Percentiles rank a stretch among this genome's conserved stretches.
Evolutionary conservation across 2,888 invertebrate species (phyloP).

Genomic region (Aromia moschata): DNA sequence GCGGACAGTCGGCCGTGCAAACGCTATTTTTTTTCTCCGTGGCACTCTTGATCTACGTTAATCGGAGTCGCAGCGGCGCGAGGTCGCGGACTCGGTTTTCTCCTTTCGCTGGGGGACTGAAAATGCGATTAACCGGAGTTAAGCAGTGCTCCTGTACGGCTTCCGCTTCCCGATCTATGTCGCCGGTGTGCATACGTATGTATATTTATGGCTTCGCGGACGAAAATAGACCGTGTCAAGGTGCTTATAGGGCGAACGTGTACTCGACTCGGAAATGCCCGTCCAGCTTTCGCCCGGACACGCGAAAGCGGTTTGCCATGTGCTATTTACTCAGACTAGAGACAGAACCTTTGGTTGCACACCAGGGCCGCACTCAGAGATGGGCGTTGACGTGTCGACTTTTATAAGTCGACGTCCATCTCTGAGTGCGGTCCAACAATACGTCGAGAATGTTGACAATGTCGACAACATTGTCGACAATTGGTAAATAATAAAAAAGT

Average conservation of each 20-base stretch:
- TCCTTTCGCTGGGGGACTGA: no score
- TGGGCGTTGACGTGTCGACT: no score
- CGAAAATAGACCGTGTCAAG: conserved; percentile 5
- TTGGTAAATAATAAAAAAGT: no score
- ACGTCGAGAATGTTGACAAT: no score
- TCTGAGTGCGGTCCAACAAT: no score
- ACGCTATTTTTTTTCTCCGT: conserved; percentile 23
- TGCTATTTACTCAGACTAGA: no score
- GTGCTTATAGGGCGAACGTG: neutral
- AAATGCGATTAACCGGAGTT: conserved; percentile 1
- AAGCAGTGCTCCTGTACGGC: neutral
- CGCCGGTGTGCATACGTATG: no score
- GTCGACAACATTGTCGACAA: no score
- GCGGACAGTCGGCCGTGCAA: conserved; percentile 17
- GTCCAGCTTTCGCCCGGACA: conserved; percentile 4
- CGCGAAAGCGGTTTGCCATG: conserved; percentile 22
- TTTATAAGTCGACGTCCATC: no score
- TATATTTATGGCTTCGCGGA: conserved; percentile 19
- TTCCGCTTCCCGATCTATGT: conserved; percentile 15
- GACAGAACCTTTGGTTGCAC: no score
- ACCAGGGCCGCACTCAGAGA: no score
- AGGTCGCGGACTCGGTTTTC: conserved; percentile 9
- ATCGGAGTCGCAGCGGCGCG: conserved; percentile 7
- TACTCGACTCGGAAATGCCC: neutral
- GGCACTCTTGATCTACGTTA: conserved; percentile 19